A percentile compares a stretch with the other conserved stretches of the same genome.
These are phyloP conservation scores for Callorhinus ursinus DNA, from an alignment of 2,113 vertebrate species.

Conservation along the genomic window DNA sequence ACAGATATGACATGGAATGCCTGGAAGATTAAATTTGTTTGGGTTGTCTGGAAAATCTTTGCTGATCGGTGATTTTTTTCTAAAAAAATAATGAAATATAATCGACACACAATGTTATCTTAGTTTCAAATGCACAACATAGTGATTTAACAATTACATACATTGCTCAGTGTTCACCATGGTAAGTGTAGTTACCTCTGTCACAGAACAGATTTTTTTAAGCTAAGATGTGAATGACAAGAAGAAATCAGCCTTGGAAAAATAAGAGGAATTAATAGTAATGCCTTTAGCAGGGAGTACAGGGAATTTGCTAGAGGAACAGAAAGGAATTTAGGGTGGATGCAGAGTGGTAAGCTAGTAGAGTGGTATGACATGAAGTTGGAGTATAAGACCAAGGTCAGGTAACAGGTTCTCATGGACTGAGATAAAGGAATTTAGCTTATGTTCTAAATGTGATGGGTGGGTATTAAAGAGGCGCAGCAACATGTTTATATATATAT, in stretches of 20 bases:
- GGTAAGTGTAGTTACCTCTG: background rate
- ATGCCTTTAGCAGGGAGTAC: background rate
- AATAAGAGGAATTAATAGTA: background rate
- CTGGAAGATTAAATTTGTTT: background rate
- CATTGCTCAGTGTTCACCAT: background rate
- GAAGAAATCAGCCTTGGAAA: background rate
- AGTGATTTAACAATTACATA: background rate
- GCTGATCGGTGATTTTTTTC: background rate
- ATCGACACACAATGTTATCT: background rate
- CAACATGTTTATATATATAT: background rate
- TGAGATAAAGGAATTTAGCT: background rate
- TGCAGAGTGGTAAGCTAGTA: background rate
- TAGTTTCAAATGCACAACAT: background rate
- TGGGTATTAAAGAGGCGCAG: accelerated
- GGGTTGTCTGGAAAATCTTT: background rate
- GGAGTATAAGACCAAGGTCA: background rate
- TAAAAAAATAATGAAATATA: background rate
- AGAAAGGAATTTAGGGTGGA: background rate
- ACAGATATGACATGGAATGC: background rate
- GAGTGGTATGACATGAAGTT: background rate
- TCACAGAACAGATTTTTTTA: background rate
- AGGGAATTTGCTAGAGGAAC: background rate
- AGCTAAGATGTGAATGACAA: background rate
- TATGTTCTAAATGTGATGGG: background rate
- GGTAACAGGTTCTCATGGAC: background rate